Evolutionary conservation across 2,113 vertebrate genomes (phyloP).

Genomic region (Pachycephala philippinensis): DNA sequence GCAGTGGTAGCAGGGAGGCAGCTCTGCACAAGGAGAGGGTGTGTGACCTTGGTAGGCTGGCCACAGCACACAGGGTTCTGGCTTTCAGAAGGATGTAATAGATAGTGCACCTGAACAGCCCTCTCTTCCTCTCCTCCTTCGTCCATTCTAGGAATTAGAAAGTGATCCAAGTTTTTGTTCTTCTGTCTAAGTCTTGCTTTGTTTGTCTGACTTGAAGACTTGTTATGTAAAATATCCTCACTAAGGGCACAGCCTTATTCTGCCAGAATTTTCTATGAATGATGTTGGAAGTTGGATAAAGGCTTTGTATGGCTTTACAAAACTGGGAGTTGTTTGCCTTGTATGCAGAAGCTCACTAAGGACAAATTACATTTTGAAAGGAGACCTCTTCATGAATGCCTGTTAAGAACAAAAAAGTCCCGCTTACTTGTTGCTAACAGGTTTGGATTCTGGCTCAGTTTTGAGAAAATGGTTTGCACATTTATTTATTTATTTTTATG

Average conservation of each 20-base stretch:
- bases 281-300: background rate
- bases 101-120: background rate
- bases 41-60: fast-evolving
- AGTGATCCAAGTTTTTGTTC: background rate
- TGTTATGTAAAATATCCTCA: background rate
- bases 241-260: background rate
- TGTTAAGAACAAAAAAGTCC: background rate
- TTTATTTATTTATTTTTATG: background rate
- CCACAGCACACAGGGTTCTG: background rate
- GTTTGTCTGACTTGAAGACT: background rate
- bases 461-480: background rate
- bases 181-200: background rate
- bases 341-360: background rate
- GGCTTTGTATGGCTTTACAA: background rate
- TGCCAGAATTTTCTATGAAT: background rate
- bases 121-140: background rate
- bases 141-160: background rate
- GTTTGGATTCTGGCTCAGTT: background rate
- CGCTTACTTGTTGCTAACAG: background rate
- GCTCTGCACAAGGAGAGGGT: background rate
- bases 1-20: fast-evolving
- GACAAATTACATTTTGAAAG: background rate
- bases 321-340: background rate
- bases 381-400: background rate
- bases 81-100: background rate